phyloP scores from a whole-genome alignment of 2,113 vertebrate genomes.

The Phalacrocorax brasilianus region DNA sequence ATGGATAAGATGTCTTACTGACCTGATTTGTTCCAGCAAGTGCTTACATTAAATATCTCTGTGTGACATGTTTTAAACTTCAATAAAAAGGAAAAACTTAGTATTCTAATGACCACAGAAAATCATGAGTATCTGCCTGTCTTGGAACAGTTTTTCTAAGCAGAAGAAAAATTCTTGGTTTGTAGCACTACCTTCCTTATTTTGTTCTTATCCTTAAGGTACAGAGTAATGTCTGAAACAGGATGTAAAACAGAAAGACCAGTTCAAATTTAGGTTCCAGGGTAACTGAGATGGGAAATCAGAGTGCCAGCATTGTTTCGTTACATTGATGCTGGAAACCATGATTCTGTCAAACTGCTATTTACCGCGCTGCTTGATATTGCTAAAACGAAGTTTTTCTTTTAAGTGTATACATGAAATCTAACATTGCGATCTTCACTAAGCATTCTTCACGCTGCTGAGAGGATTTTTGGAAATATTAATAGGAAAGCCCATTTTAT shows the following conservation, averaged over 20 bases:
- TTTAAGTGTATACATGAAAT: background rate
- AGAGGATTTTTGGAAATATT: background rate
- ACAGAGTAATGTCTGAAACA: background rate
- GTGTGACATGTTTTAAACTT: background rate
- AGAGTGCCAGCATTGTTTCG: background rate
- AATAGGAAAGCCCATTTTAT: background rate
- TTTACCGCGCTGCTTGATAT: background rate
- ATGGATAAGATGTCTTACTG: background rate
- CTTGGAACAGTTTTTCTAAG: background rate
- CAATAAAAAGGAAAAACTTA: background rate
- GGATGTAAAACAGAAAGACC: background rate
- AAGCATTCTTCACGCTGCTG: background rate
- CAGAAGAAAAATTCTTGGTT: background rate
- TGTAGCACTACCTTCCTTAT: background rate
- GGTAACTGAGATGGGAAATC: background rate
- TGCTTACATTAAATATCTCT: background rate
- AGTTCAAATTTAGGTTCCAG: background rate
- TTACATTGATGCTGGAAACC: background rate
- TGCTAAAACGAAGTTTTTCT: background rate
- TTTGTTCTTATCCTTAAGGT: background rate
- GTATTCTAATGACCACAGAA: background rate
- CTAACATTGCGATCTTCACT: background rate
- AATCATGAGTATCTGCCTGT: background rate
- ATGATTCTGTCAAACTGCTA: background rate
- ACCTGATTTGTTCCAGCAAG: background rate